Evolutionary conservation across 2,888 invertebrate genomes (phyloP).

Genomic region (Capitulum mitella): DNA sequence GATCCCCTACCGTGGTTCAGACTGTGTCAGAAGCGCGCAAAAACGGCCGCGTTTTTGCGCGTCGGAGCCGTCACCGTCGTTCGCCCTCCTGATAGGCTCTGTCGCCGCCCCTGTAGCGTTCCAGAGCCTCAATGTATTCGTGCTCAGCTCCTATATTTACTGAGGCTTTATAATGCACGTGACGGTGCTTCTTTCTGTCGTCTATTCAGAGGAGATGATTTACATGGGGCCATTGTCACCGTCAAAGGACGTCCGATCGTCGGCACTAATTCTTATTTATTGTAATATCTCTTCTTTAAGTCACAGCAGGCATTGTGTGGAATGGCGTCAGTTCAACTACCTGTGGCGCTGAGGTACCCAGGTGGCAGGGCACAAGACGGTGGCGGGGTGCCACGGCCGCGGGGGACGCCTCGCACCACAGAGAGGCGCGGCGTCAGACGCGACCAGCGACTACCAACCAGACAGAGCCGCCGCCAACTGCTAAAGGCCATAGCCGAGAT

Average conservation of each 20-base stretch:
- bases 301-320: slow-evolving; percentile 17
- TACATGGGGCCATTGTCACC: neutral
- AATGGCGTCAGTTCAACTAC: neutral
- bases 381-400: neutral
- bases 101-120: neutral
- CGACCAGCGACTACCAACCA: too few relatives aligned
- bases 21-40: neutral
- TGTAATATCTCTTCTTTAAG: neutral
- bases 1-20: too few relatives aligned
- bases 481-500: too few relatives aligned
- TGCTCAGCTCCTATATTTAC: neutral
- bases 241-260: neutral
- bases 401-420: too few relatives aligned
- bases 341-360: neutral
- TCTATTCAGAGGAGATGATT: slow-evolving; percentile 4
- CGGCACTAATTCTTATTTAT: slow-evolving; percentile 5
- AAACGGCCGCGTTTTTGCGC: neutral
- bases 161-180: neutral
- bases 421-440: too few relatives aligned
- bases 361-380: too few relatives aligned
- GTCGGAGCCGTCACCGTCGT: neutral
- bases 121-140: neutral
- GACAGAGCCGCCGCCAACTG: too few relatives aligned
- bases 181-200: neutral
- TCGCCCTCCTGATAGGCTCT: neutral